These are phyloP conservation scores for Cebidichthys violaceus DNA, from an alignment of 2,113 vertebrate genomes.

Conservation along the genomic window DNA sequence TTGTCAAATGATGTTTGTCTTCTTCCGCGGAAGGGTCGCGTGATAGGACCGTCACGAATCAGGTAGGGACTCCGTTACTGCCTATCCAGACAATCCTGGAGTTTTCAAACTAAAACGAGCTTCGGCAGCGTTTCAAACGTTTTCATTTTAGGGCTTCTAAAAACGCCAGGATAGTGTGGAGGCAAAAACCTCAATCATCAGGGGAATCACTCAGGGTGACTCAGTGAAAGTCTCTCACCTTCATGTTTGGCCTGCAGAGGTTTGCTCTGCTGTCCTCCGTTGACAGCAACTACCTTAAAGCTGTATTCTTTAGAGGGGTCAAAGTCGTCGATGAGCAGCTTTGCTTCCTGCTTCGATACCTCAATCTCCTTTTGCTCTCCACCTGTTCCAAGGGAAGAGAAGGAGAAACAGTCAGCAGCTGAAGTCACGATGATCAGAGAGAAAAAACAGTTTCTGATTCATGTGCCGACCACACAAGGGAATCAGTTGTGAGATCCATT, in stretches of 20 bases:
- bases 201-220: neutral
- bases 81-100: no score
- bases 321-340: constrained; percentile 73
- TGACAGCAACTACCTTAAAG: constrained; percentile 73
- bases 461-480: neutral
- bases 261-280: constrained; percentile 72
- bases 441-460: neutral
- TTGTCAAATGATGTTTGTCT: no score
- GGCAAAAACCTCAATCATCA: no score
- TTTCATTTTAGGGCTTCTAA: no score
- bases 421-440: neutral
- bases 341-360: constrained; percentile 71
- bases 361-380: constrained; percentile 65
- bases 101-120: no score
- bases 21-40: no score
- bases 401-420: neutral
- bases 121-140: no score
- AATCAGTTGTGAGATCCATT: neutral
- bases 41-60: no score
- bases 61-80: no score
- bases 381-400: constrained; percentile 37
- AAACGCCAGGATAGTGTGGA: no score
- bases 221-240: constrained; percentile 64
- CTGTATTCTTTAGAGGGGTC: constrained; percentile 72
- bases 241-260: constrained; percentile 74